Percentiles rank a stretch among this genome's conserved stretches.
Conservation (phyloP, 2,888 invertebrate genomes). For the Theretra japonica region DNA sequence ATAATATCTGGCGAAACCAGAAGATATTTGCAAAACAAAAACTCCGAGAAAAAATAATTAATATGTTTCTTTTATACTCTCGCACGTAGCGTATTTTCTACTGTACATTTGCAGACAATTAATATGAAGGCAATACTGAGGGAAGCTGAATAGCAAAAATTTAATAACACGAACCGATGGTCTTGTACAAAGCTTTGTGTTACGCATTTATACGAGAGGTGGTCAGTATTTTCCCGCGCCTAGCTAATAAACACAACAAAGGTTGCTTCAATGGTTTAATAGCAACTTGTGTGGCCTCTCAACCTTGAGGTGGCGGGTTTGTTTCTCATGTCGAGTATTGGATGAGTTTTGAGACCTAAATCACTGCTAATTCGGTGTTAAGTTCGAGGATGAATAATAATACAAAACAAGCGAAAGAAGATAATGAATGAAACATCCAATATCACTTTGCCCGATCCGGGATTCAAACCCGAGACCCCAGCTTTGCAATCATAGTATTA, state of each 20-base stretch:
- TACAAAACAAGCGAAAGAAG: too few relatives aligned
- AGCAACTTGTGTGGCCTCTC: too few relatives aligned
- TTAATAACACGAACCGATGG: neutral
- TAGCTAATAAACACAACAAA: neutral
- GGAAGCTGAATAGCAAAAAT: neutral
- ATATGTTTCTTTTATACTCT: neutral
- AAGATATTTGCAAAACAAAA: constrained; percentile 1
- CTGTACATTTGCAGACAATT: neutral
- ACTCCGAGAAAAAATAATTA: neutral
- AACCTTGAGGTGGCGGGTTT: too few relatives aligned
- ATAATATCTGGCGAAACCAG: neutral
- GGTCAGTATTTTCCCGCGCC: neutral
- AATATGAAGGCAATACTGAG: neutral
- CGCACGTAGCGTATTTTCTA: neutral
- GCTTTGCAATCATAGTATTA: too few relatives aligned
- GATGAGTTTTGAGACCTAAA: too few relatives aligned
- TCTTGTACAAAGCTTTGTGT: neutral
- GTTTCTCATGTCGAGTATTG: too few relatives aligned
- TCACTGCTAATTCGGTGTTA: too few relatives aligned
- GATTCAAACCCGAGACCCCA: too few relatives aligned
- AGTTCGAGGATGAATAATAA: too few relatives aligned
- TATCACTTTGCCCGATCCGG: too few relatives aligned
- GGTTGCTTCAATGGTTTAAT: too few relatives aligned
- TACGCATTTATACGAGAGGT: neutral
- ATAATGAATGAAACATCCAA: too few relatives aligned